phyloP scores from a whole-genome alignment of 1,140 invertebrate species.

The Bombus waltoni region DNA sequence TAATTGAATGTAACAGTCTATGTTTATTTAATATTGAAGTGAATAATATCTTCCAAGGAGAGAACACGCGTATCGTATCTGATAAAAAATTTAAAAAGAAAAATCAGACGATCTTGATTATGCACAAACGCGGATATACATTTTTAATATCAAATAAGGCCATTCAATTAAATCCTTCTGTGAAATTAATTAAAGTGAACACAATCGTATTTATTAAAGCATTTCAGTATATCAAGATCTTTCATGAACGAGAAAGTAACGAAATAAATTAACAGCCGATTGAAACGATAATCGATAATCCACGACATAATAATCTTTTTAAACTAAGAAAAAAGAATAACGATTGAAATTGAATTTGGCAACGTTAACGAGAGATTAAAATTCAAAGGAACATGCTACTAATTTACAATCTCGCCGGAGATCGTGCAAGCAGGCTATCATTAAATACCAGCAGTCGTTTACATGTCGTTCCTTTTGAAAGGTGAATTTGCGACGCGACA shows the following conservation, averaged over 20 bases:
- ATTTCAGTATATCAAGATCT: background rate
- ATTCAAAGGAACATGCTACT: background rate
- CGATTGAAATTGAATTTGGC: no score
- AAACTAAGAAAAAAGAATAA: background rate
- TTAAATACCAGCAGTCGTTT: slow-evolving; percentile 10
- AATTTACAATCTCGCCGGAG: no score
- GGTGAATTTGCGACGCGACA: background rate
- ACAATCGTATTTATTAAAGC: background rate
- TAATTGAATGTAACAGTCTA: no score
- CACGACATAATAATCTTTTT: background rate
- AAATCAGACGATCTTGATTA: no score
- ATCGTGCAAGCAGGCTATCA: background rate
- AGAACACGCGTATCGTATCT: no score
- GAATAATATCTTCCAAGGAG: no score
- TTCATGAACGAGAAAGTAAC: background rate
- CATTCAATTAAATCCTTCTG: background rate
- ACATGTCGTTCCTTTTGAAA: background rate
- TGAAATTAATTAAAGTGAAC: background rate
- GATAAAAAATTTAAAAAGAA: no score
- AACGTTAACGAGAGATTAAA: background rate
- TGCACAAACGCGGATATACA: no score
- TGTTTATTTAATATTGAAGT: no score
- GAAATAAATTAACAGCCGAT: background rate
- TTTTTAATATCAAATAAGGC: no score
- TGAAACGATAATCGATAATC: background rate